Evolutionary conservation across 2,888 invertebrate species (phyloP).

Genomic region (Papilio demoleus): DNA sequence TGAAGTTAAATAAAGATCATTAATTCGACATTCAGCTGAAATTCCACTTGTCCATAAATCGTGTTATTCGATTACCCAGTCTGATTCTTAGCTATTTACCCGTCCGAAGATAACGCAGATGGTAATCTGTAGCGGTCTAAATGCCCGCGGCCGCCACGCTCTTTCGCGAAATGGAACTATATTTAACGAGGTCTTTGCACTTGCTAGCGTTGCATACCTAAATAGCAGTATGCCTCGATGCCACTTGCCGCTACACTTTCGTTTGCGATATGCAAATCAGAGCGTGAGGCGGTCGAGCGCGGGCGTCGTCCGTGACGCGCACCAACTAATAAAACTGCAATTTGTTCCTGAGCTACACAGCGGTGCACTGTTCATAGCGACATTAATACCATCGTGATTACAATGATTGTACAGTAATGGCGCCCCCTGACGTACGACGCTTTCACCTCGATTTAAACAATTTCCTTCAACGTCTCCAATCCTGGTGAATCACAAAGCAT

Average conservation of each 20-base stretch:
- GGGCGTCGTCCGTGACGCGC: constrained; percentile 56
- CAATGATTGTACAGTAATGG: constrained; percentile 61
- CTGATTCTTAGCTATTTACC: constrained; percentile 32
- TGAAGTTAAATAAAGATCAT: constrained; percentile 4
- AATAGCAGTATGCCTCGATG: constrained; percentile 62
- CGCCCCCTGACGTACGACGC: constrained; percentile 48
- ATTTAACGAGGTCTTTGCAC: constrained; percentile 35
- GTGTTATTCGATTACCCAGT: constrained; percentile 28
- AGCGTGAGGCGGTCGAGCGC: constrained; percentile 65
- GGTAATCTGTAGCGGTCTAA: constrained; percentile 25
- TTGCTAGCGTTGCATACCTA: constrained; percentile 47
- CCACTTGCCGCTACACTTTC: constrained; percentile 72
- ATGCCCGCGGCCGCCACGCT: constrained; percentile 13
- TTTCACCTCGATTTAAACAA: constrained; percentile 69
- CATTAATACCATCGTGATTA: constrained; percentile 61
- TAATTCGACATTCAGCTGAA: constrained; percentile 38
- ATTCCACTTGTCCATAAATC: constrained; percentile 7
- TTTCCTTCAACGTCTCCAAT: constrained; percentile 57
- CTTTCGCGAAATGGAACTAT: constrained; percentile 28
- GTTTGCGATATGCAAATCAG: constrained; percentile 77
- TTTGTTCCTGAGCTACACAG: constrained; percentile 48
- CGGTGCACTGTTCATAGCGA: constrained; percentile 55
- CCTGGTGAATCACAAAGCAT: constrained; percentile 57
- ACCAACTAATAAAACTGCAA: constrained; percentile 49
- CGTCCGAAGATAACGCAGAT: constrained; percentile 22